Percentiles rank a stretch among this genome's conserved stretches.
Evolutionary conservation across 2,888 invertebrate genomes (phyloP).

Genomic region (Lithophane semibrunnea): DNA sequence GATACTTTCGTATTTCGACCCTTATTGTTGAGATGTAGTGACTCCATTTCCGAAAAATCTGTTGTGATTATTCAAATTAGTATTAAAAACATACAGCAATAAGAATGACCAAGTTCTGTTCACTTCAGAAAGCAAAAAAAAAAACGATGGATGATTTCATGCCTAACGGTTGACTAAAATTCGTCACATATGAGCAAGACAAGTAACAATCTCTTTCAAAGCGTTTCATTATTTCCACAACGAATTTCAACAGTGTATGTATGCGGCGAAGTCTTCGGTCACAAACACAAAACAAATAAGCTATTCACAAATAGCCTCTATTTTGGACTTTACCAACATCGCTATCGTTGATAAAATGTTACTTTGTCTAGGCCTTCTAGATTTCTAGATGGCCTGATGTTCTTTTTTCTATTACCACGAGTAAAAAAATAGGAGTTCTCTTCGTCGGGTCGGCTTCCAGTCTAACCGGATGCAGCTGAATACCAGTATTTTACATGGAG

Average conservation of each 20-base stretch:
- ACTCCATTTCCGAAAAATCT: neutral
- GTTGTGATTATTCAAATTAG: neutral
- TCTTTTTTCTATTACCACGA: neutral
- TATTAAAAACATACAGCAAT: conserved; percentile 11
- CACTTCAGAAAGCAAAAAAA: neutral
- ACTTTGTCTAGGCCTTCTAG: neutral
- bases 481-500: too few species aligned
- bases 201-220: neutral
- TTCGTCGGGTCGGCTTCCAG: too few species aligned
- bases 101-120: neutral
- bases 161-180: neutral
- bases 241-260: neutral
- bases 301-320: too few species aligned
- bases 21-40: neutral
- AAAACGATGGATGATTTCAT: neutral
- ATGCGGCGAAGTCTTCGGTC: too few species aligned
- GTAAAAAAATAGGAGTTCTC: neutral
- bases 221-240: neutral
- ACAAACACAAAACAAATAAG: too few species aligned
- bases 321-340: neutral
- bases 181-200: neutral
- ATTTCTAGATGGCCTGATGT: neutral
- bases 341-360: neutral
- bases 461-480: too few species aligned
- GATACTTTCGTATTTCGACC: neutral